Evolutionary conservation across 92 coral and sea anemone genomes (phyloP).

Genomic region (Phymanthus crucifer): DNA sequence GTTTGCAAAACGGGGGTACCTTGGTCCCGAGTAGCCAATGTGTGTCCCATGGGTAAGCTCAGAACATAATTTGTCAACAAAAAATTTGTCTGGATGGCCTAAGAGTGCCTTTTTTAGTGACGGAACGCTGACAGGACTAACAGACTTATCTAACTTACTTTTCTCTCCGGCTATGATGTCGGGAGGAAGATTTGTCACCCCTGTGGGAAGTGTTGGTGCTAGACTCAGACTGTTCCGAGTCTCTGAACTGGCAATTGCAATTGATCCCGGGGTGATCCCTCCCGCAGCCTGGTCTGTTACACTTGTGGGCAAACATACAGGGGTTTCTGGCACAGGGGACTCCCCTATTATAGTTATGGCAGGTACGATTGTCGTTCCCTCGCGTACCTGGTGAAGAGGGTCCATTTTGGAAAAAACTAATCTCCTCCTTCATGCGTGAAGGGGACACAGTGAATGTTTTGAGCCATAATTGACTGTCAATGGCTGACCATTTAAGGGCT

Average conservation of each 20-base stretch:
- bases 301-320: conserved; percentile 29
- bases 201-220: conserved; percentile 15
- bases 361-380: conserved; percentile 19
- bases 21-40: conserved; percentile 44
- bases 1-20: conserved; percentile 25
- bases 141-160: conserved; percentile 20
- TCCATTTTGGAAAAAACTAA: conserved; percentile 48
- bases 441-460: conserved; percentile 52
- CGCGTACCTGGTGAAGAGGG: conserved; percentile 37
- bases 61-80: conserved; percentile 41
- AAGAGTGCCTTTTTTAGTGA: conserved; percentile 24
- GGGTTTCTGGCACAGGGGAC: conserved; percentile 29
- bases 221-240: conserved; percentile 19
- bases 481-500: conserved; percentile 26
- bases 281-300: conserved; percentile 40
- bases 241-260: conserved; percentile 15
- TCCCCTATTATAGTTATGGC: conserved; percentile 30
- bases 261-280: conserved; percentile 37
- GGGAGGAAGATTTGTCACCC: conserved; percentile 22
- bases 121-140: conserved; percentile 38
- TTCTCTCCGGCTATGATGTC: conserved; percentile 23
- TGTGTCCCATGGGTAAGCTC: conserved; percentile 40
- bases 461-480: conserved; percentile 44
- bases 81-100: conserved; percentile 32
- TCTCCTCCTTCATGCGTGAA: conserved; percentile 30